phyloP scores from a whole-genome alignment of 2,888 invertebrate genomes.

The Bruchidius siliquastri region DNA sequence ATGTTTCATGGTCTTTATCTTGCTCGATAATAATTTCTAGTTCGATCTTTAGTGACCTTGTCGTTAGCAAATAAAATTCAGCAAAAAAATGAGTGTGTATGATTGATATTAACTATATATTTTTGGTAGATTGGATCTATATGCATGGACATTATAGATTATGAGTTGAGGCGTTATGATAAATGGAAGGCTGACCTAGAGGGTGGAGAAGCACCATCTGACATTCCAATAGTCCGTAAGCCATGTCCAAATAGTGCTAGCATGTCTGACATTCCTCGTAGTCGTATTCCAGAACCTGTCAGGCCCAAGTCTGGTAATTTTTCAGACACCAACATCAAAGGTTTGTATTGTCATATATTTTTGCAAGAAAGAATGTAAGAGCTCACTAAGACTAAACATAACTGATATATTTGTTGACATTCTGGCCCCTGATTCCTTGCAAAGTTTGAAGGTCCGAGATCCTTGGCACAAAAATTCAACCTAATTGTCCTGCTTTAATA shows the following conservation, averaged over 20 bases:
- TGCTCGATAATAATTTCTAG: too few species aligned
- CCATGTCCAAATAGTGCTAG: slow-evolving; percentile 44
- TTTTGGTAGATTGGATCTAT: slow-evolving; percentile 78
- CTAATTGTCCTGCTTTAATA: too few species aligned
- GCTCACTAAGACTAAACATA: too few species aligned
- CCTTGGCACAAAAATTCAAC: too few species aligned
- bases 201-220: slow-evolving; percentile 48
- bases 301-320: slow-evolving; percentile 73
- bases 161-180: slow-evolving; percentile 89
- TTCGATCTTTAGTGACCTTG: too few species aligned
- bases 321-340: slow-evolving; percentile 52
- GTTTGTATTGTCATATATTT: neutral
- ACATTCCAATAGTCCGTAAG: slow-evolving; percentile 41
- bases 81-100: too few species aligned
- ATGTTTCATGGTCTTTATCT: too few species aligned
- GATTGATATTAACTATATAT: too few species aligned
- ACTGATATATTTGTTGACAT: too few species aligned
- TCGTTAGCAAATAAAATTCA: too few species aligned
- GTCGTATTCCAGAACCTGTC: slow-evolving; percentile 67
- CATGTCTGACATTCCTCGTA: slow-evolving; percentile 58
- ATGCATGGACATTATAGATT: slow-evolving; percentile 94
- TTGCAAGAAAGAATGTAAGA: slow-evolving; percentile 6
- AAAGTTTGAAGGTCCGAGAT: too few species aligned
- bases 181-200: slow-evolving; percentile 81
- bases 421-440: too few species aligned